Percentiles rank a stretch among this genome's conserved stretches.
Conservation (phyloP, 2,888 invertebrate genomes). For the Nymphalis c-album region DNA sequence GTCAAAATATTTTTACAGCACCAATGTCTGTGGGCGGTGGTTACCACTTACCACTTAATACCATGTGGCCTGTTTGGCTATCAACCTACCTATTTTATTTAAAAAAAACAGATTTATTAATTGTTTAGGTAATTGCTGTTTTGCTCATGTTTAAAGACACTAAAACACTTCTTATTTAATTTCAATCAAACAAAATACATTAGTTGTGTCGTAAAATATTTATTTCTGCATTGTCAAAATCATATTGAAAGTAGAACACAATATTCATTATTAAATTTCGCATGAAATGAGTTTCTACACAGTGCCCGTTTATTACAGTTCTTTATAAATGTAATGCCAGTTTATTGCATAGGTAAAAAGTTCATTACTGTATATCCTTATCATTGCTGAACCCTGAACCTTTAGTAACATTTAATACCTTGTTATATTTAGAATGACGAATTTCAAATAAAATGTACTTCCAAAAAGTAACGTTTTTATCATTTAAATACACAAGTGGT, state of each 20-base stretch:
- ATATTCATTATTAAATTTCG: neutral
- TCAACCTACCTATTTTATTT: too few relatives aligned
- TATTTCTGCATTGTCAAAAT: neutral
- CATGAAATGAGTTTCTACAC: constrained; percentile 1
- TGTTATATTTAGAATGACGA: too few relatives aligned
- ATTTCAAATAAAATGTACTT: neutral
- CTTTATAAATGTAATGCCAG: constrained; percentile 6
- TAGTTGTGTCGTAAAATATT: neutral
- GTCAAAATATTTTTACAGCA: too few relatives aligned
- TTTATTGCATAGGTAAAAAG: constrained; percentile 9
- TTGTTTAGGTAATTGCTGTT: too few relatives aligned
- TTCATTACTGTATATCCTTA: constrained; percentile 5
- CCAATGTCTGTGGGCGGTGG: too few relatives aligned
- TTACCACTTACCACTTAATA: too few relatives aligned
- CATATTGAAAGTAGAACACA: neutral
- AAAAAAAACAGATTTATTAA: too few relatives aligned
- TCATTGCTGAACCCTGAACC: neutral
- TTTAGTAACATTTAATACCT: too few relatives aligned
- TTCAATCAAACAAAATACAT: too few relatives aligned
- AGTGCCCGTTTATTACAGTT: constrained; percentile 2
- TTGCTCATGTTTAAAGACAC: too few relatives aligned
- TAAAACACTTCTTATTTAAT: too few relatives aligned
- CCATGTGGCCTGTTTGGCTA: too few relatives aligned
- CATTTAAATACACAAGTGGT: neutral
- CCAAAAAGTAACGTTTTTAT: neutral